A percentile compares a stretch with the other conserved stretches of the same genome.
Conservation (phyloP, 92 coral and sea anemone genomes). For the Actinostola sp. region DNA sequence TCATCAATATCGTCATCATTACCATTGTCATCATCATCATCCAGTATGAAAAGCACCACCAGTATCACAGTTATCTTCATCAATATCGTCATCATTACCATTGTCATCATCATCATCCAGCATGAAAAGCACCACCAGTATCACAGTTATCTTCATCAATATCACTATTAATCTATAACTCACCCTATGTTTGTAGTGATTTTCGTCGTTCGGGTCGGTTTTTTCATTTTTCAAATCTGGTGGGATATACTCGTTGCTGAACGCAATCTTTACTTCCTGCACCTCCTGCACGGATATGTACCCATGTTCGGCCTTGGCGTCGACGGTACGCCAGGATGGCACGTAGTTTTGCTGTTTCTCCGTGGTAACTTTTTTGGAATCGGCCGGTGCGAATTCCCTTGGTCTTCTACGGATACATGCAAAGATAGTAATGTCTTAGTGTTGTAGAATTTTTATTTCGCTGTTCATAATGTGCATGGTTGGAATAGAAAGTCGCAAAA, state of each 20-base stretch:
- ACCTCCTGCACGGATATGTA: conserved; percentile 24
- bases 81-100: too few species aligned
- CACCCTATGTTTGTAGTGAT: conserved; percentile 23
- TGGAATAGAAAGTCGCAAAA: too few species aligned
- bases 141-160: too few species aligned
- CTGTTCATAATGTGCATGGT: too few species aligned
- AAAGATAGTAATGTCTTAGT: background rate
- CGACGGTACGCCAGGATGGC: conserved; percentile 38
- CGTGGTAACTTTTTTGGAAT: background rate
- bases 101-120: too few species aligned
- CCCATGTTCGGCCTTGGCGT: conserved; percentile 34
- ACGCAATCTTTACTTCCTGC: conserved; percentile 36
- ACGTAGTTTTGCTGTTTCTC: conserved; percentile 5
- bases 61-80: too few species aligned
- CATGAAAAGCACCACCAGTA: too few species aligned
- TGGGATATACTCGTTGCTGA: conserved; percentile 30
- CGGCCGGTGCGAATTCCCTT: background rate
- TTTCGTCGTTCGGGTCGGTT: conserved; percentile 16
- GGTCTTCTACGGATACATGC: conserved; percentile 1
- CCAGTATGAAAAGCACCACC: too few species aligned
- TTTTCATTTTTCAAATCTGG: conserved; percentile 19
- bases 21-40: too few species aligned
- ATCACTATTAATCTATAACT: background rate
- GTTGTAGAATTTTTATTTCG: too few species aligned
- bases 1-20: too few species aligned